phyloP scores from a whole-genome alignment of 2,113 vertebrate species.

The Sander vitreus region DNA sequence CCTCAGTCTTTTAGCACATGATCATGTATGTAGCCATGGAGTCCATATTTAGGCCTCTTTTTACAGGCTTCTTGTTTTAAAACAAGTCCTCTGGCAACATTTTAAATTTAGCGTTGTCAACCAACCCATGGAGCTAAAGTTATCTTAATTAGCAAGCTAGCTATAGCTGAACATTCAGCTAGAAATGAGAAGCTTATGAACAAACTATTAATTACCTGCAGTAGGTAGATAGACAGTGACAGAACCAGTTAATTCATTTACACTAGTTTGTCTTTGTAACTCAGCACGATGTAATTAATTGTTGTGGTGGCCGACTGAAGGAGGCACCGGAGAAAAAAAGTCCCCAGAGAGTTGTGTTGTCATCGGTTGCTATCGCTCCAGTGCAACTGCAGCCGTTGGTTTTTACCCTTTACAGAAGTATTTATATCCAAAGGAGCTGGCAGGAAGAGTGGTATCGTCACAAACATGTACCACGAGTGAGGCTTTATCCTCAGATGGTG shows the following conservation, averaged over 20 bases:
- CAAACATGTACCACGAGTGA: not conserved
- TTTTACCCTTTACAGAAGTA: conserved; percentile 19
- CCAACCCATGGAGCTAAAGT: not conserved
- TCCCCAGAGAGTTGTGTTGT: not conserved
- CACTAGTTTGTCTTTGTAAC: not conserved
- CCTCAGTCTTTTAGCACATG: not conserved
- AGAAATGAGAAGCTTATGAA: not conserved
- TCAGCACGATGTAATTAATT: conserved; percentile 2
- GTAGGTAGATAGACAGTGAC: not conserved
- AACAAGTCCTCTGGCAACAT: not conserved
- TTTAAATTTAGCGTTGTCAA: not conserved
- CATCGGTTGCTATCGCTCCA: not conserved
- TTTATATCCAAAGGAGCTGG: conserved; percentile 24
- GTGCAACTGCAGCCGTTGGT: not conserved
- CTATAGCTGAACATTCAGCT: not conserved
- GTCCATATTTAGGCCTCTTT: not conserved
- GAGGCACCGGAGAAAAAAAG: not conserved
- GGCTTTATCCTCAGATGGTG: not conserved
- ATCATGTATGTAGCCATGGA: not conserved
- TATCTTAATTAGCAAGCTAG: not conserved
- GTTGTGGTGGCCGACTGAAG: not conserved
- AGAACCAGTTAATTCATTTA: not conserved
- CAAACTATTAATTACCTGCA: not conserved
- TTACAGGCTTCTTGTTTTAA: not conserved
- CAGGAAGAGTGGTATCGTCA: not conserved